Conservation (phyloP, 2,113 vertebrate species). For the Alectura lathami region DNA sequence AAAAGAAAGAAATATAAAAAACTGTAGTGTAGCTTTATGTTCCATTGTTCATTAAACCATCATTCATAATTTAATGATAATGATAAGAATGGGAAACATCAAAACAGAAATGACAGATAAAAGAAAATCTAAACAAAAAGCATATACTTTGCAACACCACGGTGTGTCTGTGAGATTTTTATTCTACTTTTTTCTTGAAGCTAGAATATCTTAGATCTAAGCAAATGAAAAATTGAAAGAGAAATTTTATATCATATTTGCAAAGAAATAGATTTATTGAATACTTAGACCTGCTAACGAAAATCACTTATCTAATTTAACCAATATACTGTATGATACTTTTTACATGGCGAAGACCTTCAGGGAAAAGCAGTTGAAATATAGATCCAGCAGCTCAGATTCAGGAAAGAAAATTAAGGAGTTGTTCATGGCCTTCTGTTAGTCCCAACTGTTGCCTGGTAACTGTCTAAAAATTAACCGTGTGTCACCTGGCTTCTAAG, state of each 20-base stretch:
- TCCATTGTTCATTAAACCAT: conserved; percentile 18
- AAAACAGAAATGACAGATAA: conserved; percentile 18
- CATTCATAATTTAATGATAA: not conserved
- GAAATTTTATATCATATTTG: not conserved
- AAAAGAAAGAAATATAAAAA: not conserved
- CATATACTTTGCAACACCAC: not conserved
- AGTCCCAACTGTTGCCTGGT: conserved; percentile 58
- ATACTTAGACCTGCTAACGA: not conserved
- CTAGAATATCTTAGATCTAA: conserved; percentile 17
- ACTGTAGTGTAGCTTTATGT: not conserved
- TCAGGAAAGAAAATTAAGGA: conserved; percentile 14
- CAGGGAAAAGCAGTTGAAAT: conserved; percentile 10
- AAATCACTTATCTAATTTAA: conserved; percentile 27
- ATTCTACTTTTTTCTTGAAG: not conserved
- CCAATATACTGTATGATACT: not conserved
- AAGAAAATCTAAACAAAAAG: conserved; percentile 46
- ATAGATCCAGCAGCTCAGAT: conserved; percentile 14
- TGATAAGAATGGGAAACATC: conserved; percentile 30
- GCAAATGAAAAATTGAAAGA: not conserved
- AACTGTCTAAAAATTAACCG: conserved; percentile 64
- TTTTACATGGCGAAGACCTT: not conserved
- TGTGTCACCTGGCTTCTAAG: conserved; percentile 50
- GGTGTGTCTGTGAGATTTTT: not conserved
- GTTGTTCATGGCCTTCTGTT: conserved; percentile 18
- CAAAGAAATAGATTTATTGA: conserved; percentile 1